Base-by-base conservation (phyloP, 2,113 vertebrate genomes). In the Sialia sialis region DNA sequence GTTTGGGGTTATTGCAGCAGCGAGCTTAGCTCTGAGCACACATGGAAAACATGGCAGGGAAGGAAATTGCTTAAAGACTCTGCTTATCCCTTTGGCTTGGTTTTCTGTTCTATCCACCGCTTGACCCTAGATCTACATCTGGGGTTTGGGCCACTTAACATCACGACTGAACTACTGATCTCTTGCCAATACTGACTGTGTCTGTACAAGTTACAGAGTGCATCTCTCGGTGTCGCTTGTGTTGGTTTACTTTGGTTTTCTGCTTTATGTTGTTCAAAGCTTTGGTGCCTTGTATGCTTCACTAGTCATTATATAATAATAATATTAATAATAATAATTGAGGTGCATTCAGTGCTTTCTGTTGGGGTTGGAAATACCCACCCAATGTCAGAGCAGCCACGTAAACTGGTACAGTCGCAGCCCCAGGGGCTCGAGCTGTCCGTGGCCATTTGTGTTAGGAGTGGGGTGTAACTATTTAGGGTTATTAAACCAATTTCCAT, bases 401-500 rank as follows among this genome's bases (percentile, higher is more conserved):
- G 4, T 94, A 96, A 97, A 97, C 96, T 94, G 96, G 97, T 95
- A 92, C 96, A 96, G 88, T 49, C 59, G 38, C 85, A 88, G 97
- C 98, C 98, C 62, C 72, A 72, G 96, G 97, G 98, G 96, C 86
- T 92, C 7, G 81, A 97, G 97, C 98, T 98, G 98, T 98, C 98
- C 70, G 16, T 88, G 97, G 96, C 67, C 96, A 98, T 98, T 98
- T 98, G 98, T 96, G 96, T 98, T 96, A 97, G 84, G 95, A 75
- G 81, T 90, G 85, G 96, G 93, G 95, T 97, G 87, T 94, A 96
- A 84, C 96, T 95, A 93, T 96, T 97, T 96, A 94, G 92, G 97
- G 93, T 97, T 98, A 98, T 99, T 98, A 99, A 98, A 98, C 96
- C 97, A 97, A 98, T 99, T 99, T 98, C 97, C 97, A 96, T 94